Percentiles rank a stretch among this genome's conserved stretches.
Evolutionary conservation across 2,797 vertebrate species (phyloP).

Genomic region (Gambelia wislizenii): DNA sequence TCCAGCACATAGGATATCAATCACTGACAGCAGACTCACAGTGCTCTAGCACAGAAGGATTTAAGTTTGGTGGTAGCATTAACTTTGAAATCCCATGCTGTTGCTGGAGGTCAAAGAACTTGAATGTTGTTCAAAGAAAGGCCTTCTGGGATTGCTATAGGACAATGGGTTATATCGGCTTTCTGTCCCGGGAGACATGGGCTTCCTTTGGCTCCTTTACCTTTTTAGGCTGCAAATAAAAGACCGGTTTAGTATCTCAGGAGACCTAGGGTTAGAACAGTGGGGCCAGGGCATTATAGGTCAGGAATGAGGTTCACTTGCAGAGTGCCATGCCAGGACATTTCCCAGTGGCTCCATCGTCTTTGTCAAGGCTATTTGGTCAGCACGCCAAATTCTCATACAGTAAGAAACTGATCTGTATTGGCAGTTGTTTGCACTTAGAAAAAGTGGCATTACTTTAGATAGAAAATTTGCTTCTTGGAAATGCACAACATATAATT

Average conservation of each 20-base stretch:
- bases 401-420: neutral
- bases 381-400: constrained; percentile 9
- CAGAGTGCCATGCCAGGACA: neutral
- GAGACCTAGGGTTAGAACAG: neutral
- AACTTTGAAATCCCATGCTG: constrained; percentile 54
- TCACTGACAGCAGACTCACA: constrained; percentile 53
- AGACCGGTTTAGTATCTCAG: constrained; percentile 31
- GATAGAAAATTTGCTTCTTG: neutral
- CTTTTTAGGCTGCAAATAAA: constrained; percentile 40
- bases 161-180: constrained; percentile 65
- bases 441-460: neutral
- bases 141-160: constrained; percentile 36
- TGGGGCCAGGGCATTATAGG: neutral
- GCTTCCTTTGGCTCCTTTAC: constrained; percentile 38
- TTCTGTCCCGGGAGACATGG: constrained; percentile 60
- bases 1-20: constrained; percentile 40
- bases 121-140: constrained; percentile 54
- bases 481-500: constrained; percentile 12
- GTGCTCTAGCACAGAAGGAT: constrained; percentile 24
- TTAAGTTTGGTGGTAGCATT: constrained; percentile 39
- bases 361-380: neutral
- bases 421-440: neutral
- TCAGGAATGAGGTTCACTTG: constrained; percentile 20
- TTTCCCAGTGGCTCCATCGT: neutral
- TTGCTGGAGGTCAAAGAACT: constrained; percentile 59